Evolutionary conservation across 2,888 invertebrate genomes (phyloP).

Genomic region (Ischnus inquisitorius): DNA sequence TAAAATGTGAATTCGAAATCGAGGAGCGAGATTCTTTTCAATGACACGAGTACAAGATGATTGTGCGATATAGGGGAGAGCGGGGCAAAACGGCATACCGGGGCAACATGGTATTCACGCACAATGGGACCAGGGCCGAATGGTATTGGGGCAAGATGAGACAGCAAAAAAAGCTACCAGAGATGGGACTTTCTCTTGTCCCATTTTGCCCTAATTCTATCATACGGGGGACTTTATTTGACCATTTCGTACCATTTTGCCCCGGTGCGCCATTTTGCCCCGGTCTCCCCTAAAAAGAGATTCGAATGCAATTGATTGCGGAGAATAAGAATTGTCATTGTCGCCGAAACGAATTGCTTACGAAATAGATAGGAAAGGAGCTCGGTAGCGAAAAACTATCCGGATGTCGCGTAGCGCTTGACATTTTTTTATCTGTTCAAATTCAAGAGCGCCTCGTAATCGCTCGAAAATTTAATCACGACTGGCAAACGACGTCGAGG

Average conservation of each 20-base stretch:
- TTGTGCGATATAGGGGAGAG: too few species aligned
- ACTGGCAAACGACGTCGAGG: constrained; percentile 55
- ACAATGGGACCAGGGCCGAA: too few species aligned
- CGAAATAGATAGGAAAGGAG: constrained; percentile 34
- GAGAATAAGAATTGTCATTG: neutral
- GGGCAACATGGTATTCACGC: too few species aligned
- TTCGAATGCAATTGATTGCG: neutral
- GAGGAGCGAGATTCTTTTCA: neutral
- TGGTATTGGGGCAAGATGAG: too few species aligned
- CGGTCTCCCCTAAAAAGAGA: too few species aligned
- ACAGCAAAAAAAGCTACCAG: too few species aligned
- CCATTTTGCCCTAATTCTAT: too few species aligned
- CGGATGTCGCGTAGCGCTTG: neutral
- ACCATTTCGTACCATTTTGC: too few species aligned
- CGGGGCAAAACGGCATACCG: too few species aligned
- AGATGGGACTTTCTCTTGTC: too few species aligned
- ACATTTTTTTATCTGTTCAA: constrained; percentile 18
- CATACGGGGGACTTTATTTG: too few species aligned
- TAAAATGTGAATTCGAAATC: neutral
- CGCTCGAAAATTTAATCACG: constrained; percentile 53
- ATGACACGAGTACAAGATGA: neutral
- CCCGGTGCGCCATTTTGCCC: too few species aligned
- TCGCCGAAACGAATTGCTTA: constrained; percentile 23
- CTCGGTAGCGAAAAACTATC: neutral
- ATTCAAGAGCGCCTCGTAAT: constrained; percentile 31